phyloP scores from a whole-genome alignment of 2,888 invertebrate species.

The Drosophila aldrichi region DNA sequence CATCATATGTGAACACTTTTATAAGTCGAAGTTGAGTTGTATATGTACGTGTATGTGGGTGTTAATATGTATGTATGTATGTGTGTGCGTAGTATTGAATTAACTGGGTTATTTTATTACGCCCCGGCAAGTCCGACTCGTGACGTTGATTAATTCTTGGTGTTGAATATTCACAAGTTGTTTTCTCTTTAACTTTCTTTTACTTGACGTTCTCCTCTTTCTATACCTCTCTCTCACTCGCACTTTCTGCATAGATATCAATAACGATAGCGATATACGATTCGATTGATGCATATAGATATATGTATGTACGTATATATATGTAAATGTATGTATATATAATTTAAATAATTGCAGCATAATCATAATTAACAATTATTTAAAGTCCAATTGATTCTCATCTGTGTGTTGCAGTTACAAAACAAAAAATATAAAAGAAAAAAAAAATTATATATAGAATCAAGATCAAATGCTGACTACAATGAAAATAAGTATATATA shows the following conservation, averaged over 20 bases:
- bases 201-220: constrained; percentile 42
- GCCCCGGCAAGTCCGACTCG: constrained; percentile 21
- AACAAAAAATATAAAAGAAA: constrained; percentile 30
- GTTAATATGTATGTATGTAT: constrained; percentile 16
- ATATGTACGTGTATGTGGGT: constrained; percentile 18
- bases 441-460: constrained; percentile 17
- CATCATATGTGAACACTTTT: constrained; percentile 49
- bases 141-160: constrained; percentile 15
- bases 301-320: constrained; percentile 29
- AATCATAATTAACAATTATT: constrained; percentile 58
- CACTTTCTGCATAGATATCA: constrained; percentile 12
- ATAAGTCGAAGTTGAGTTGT: constrained; percentile 25
- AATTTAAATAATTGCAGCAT: constrained; percentile 50
- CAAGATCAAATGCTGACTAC: constrained; percentile 45
- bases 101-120: background rate
- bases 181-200: background rate
- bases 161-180: constrained; percentile 2
- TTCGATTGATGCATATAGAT: constrained; percentile 22
- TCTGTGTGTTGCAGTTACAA: constrained; percentile 8
- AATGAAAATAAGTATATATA: constrained; percentile 49
- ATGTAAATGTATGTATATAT: constrained; percentile 36
- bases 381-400: constrained; percentile 25
- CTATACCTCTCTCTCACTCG: background rate
- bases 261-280: constrained; percentile 21
- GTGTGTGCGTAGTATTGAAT: constrained; percentile 17